These are phyloP conservation scores for Spilogale gracilis DNA, from an alignment of 2,113 vertebrate species.

Conservation along the genomic window DNA sequence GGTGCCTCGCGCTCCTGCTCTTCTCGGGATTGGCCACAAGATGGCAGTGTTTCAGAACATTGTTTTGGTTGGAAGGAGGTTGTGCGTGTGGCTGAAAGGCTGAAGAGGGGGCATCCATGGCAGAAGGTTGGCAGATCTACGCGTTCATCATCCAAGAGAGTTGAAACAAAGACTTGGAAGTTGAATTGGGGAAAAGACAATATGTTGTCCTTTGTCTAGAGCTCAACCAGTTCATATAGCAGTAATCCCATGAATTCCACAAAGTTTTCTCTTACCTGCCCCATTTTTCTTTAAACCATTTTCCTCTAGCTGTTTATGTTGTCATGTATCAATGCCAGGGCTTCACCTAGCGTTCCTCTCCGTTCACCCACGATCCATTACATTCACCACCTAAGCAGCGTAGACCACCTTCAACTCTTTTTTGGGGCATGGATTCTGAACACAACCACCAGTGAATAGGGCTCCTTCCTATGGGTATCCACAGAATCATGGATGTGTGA, in stretches of 20 bases:
- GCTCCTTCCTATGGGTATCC: background rate
- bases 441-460: background rate
- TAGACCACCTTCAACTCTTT: background rate
- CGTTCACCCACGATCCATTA: background rate
- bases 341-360: background rate
- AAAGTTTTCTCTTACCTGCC: background rate
- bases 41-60: constrained; percentile 78
- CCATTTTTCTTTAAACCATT: background rate
- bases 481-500: background rate
- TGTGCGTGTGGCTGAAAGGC: fast-evolving
- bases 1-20: fast-evolving
- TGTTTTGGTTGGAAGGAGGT: background rate
- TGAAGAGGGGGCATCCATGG: fast-evolving
- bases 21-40: constrained; percentile 55
- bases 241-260: background rate
- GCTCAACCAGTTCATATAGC: background rate
- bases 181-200: background rate
- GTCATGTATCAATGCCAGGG: background rate
- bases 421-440: background rate
- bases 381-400: background rate
- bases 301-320: background rate
- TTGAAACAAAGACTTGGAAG: background rate
- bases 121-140: background rate
- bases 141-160: background rate
- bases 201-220: background rate